Conservation (phyloP, 2,113 vertebrate genomes). For the Eclectus roratus region DNA sequence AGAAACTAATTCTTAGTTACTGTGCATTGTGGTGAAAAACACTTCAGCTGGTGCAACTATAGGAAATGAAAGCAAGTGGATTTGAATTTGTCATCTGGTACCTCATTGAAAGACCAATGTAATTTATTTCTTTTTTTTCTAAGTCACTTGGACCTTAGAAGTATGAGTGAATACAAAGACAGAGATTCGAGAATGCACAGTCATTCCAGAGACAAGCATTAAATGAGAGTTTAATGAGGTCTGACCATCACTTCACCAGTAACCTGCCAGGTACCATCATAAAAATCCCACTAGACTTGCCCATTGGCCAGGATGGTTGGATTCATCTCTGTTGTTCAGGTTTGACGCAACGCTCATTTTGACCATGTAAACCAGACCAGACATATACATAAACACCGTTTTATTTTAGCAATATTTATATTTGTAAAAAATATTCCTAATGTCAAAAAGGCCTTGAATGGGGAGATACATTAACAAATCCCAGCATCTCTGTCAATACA, state of each 20-base stretch:
- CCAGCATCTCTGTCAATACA: background rate
- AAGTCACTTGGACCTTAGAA: background rate
- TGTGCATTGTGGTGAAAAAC: background rate
- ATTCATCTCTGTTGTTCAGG: background rate
- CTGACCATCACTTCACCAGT: background rate
- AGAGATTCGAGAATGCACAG: background rate
- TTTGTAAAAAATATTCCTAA: background rate
- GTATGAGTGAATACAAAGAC: background rate
- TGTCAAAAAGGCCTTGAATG: background rate
- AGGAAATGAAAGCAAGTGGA: background rate
- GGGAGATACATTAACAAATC: background rate
- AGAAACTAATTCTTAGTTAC: background rate
- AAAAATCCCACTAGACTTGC: background rate
- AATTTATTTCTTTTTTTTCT: background rate
- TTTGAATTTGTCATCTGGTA: background rate
- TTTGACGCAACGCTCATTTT: background rate
- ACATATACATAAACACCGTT: background rate
- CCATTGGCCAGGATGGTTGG: background rate
- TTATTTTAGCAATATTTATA: background rate
- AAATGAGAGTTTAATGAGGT: background rate
- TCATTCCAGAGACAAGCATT: background rate
- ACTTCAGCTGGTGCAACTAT: background rate
- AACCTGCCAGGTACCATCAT: background rate
- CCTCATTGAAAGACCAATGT: background rate
- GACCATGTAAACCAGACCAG: background rate